These are phyloP conservation scores for Grammomys dolichurus DNA, from an alignment of 2,113 vertebrate genomes.

Conservation along the genomic window DNA sequence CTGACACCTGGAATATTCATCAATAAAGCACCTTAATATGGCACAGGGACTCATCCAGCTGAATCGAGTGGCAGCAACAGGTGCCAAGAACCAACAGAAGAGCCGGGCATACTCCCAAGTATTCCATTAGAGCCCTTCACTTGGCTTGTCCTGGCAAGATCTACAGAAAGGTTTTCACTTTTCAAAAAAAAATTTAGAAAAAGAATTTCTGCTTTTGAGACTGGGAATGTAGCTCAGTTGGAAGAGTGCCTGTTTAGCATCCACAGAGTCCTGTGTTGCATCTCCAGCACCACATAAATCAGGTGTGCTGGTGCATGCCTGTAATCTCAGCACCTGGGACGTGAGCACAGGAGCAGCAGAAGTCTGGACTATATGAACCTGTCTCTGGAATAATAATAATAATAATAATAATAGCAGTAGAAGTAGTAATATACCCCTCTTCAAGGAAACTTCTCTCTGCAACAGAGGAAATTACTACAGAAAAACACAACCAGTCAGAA, in stretches of 20 bases:
- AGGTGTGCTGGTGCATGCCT: not conserved
- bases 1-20: conserved; percentile 45
- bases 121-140: conserved; percentile 32
- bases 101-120: not conserved
- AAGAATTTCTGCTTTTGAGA: not conserved
- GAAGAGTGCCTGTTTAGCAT: not conserved
- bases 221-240: not conserved
- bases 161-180: not conserved
- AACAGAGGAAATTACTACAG: not conserved
- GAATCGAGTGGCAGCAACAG: not conserved
- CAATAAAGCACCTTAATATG: conserved; percentile 41
- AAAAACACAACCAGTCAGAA: not conserved
- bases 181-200: conserved; percentile 32
- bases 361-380: not conserved
- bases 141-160: not conserved
- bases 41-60: not conserved
- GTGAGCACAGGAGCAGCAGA: not conserved
- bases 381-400: not conserved
- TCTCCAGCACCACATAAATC: not conserved
- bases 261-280: not conserved
- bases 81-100: not conserved
- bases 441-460: not conserved
- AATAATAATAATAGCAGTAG: not conserved
- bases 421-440: not conserved
- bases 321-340: not conserved